Percentiles rank a stretch among this genome's conserved stretches.
Evolutionary conservation across 2,888 invertebrate genomes (phyloP).

Genomic region (Microchrysa polita): DNA sequence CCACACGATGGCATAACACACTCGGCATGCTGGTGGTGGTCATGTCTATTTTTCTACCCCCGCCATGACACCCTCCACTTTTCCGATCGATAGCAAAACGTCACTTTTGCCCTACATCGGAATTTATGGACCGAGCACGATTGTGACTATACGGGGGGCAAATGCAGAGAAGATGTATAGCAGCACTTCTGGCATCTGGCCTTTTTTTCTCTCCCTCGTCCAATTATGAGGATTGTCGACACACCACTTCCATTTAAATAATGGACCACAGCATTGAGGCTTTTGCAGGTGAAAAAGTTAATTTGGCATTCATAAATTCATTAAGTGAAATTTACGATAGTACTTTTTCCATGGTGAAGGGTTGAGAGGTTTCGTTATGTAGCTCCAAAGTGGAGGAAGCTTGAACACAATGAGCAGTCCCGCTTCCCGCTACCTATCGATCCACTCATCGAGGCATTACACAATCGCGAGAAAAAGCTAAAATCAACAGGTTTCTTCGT

Average conservation of each 20-base stretch:
- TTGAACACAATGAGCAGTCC: neutral
- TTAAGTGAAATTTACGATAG: neutral
- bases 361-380: neutral
- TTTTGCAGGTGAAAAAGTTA: neutral
- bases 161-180: slow-evolving; percentile 17
- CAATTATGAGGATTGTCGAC: slow-evolving; percentile 1
- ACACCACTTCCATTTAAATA: neutral
- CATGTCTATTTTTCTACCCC: slow-evolving; percentile 2
- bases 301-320: neutral
- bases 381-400: neutral
- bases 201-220: slow-evolving; percentile 2
- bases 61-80: slow-evolving; percentile 38
- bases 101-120: slow-evolving; percentile 48
- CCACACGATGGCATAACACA: neutral
- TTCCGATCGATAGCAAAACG: slow-evolving; percentile 48
- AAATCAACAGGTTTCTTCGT: slow-evolving; percentile 37
- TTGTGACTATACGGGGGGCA: neutral
- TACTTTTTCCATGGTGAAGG: neutral
- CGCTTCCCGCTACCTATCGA: neutral
- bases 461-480: slow-evolving; percentile 15
- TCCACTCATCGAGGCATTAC: neutral
- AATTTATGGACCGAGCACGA: neutral
- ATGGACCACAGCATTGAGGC: neutral
- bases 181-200: slow-evolving; percentile 25
- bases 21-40: slow-evolving; percentile 21